Conservation (phyloP, 2,113 vertebrate species). For the Emydura subglobosa region DNA sequence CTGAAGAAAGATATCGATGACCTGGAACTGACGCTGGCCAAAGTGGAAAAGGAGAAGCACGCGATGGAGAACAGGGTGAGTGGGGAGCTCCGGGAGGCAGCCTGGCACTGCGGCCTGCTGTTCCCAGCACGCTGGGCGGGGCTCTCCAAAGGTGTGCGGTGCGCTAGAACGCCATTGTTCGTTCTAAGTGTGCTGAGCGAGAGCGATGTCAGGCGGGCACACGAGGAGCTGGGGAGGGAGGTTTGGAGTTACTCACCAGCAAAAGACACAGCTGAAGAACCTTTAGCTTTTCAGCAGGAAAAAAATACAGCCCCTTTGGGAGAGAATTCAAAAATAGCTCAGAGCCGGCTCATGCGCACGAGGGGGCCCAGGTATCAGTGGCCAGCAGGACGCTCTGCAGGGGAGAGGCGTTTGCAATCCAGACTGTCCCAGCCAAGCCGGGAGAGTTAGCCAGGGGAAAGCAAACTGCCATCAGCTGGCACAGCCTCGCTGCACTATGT, state of each 20-base stretch:
- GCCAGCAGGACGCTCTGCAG: too few species aligned
- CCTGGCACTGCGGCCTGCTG: background rate
- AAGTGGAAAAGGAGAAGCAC: conserved; percentile 90
- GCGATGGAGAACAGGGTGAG: conserved; percentile 87
- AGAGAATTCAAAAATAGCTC: background rate
- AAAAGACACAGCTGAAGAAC: background rate
- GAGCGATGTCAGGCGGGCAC: background rate
- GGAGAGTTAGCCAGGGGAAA: too few species aligned
- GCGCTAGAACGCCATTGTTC: background rate
- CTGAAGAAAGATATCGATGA: conserved; percentile 90
- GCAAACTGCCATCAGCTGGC: too few species aligned
- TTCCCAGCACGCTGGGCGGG: background rate
- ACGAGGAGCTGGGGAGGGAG: background rate
- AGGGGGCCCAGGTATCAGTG: background rate
- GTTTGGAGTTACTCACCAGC: background rate
- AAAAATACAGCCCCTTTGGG: background rate
- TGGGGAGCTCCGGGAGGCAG: background rate
- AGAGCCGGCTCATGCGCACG: background rate
- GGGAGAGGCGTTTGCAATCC: too few species aligned
- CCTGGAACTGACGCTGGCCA: conserved; percentile 84
- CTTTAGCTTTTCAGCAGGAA: background rate
- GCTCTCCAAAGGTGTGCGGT: background rate
- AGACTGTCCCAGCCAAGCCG: too few species aligned
- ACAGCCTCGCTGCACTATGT: too few species aligned
- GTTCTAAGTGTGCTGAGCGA: background rate